These are phyloP conservation scores for Marcusenius ussheri DNA, from an alignment of 2,113 vertebrate genomes.

Conservation along the genomic window DNA sequence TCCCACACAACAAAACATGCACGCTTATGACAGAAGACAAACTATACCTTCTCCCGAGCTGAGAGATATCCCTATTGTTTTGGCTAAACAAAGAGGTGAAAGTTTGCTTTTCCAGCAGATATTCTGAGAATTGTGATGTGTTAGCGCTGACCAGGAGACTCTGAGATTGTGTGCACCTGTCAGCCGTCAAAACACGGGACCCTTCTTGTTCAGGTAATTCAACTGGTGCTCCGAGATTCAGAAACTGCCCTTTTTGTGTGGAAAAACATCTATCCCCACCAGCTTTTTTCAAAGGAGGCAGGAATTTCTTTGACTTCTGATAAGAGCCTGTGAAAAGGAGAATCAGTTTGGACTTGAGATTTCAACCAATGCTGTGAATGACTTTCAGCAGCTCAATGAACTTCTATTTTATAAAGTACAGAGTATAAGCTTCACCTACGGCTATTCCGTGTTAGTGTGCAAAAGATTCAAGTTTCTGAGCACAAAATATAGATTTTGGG, in stretches of 20 bases:
- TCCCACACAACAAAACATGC: background rate
- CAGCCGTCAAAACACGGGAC: conserved; percentile 37
- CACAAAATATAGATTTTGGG: background rate
- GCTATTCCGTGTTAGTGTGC: background rate
- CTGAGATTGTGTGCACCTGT: conserved; percentile 37
- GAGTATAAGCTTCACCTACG: background rate
- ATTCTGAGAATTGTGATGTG: conserved; percentile 34
- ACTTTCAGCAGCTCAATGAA: background rate
- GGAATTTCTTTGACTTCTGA: conserved; percentile 50
- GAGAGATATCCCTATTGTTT: conserved; percentile 23
- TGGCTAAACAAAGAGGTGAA: conserved; percentile 29
- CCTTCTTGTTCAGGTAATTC: conserved; percentile 38
- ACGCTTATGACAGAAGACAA: background rate
- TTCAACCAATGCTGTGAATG: background rate
- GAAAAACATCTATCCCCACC: conserved; percentile 36
- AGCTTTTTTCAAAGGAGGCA: conserved; percentile 48
- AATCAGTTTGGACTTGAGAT: background rate
- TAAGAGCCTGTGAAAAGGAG: conserved; percentile 52
- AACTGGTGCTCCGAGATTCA: conserved; percentile 36
- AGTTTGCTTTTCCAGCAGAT: conserved; percentile 18
- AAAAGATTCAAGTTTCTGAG: background rate
- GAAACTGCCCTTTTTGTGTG: conserved; percentile 33
- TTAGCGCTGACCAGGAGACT: conserved; percentile 44
- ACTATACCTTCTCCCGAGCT: conserved; percentile 47
- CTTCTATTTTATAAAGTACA: background rate